Percentiles rank a stretch among this genome's conserved stretches.
phyloP scores from a whole-genome alignment of 2,113 vertebrate genomes.

The Labeo rohita region DNA sequence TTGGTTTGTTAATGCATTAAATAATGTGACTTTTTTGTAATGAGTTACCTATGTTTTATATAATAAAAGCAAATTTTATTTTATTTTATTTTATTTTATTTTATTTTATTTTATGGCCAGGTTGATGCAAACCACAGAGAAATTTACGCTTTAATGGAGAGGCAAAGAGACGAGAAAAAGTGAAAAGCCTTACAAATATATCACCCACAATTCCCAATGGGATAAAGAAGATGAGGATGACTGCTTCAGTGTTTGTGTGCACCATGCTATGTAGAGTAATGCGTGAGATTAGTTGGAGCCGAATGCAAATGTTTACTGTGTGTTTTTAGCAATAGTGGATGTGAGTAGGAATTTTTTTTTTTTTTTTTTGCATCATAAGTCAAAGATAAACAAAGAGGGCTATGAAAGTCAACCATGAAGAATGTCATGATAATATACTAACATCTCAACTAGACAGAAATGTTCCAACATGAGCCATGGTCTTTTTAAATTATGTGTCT shows the following conservation, averaged over 20 bases:
- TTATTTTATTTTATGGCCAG: not conserved
- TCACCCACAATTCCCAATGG: slow-evolving; percentile 24
- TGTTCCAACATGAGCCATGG: slow-evolving; percentile 29
- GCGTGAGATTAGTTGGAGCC: not conserved
- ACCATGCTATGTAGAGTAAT: not conserved
- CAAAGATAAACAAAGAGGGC: slow-evolving; percentile 33
- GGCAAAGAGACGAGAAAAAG: not conserved
- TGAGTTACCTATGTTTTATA: no score
- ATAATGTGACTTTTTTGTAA: not conserved
- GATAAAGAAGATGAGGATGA: slow-evolving; percentile 7
- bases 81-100: no score
- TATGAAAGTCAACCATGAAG: slow-evolving; percentile 15
- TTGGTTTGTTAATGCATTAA: not conserved
- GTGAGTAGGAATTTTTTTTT: no score
- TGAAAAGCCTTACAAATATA: not conserved
- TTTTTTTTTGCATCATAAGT: not conserved
- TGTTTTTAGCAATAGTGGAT: not conserved
- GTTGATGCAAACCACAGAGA: slow-evolving; percentile 11
- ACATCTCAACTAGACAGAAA: slow-evolving; percentile 35
- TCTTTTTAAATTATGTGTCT: slow-evolving; percentile 47
- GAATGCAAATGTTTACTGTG: not conserved
- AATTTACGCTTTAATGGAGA: not conserved
- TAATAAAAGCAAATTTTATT: no score
- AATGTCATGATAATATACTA: slow-evolving; percentile 18
- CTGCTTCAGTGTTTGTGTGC: slow-evolving; percentile 19